These are phyloP conservation scores for Loriculus beryllinus DNA, from an alignment of 2,797 vertebrate species.

Conservation along the genomic window DNA sequence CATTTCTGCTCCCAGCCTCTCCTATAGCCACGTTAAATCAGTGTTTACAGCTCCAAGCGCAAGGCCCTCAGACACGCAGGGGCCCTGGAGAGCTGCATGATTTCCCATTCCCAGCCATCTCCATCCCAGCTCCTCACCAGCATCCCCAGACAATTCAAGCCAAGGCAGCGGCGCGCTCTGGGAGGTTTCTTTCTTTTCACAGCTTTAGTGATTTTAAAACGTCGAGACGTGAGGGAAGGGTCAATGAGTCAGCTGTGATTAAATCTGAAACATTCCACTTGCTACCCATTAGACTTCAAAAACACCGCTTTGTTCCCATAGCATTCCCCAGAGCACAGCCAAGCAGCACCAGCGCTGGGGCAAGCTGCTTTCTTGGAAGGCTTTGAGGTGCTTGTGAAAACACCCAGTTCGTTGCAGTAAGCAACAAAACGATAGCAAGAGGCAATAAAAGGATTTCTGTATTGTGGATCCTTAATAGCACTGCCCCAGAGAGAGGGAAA, in stretches of 20 bases:
- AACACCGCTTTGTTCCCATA: neutral
- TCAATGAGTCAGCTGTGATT: conserved; percentile 39
- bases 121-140: neutral
- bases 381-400: neutral
- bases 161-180: neutral
- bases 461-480: neutral
- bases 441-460: neutral
- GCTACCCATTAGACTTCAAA: neutral
- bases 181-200: neutral
- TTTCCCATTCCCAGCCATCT: neutral
- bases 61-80: rapidly evolving
- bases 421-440: neutral
- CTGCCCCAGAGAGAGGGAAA: neutral
- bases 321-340: neutral
- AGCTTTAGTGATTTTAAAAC: neutral
- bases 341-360: neutral
- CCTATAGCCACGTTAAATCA: rapidly evolving
- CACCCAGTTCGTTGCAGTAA: neutral
- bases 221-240: conserved; percentile 27
- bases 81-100: rapidly evolving
- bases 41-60: rapidly evolving
- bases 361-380: neutral
- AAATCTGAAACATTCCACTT: conserved; percentile 20
- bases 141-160: neutral
- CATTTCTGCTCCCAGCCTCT: neutral